A percentile compares a stretch with the other conserved stretches of the same genome.
Evolutionary conservation across 2,113 vertebrate genomes (phyloP).

Genomic region (Neodontobutis hainanensis): DNA sequence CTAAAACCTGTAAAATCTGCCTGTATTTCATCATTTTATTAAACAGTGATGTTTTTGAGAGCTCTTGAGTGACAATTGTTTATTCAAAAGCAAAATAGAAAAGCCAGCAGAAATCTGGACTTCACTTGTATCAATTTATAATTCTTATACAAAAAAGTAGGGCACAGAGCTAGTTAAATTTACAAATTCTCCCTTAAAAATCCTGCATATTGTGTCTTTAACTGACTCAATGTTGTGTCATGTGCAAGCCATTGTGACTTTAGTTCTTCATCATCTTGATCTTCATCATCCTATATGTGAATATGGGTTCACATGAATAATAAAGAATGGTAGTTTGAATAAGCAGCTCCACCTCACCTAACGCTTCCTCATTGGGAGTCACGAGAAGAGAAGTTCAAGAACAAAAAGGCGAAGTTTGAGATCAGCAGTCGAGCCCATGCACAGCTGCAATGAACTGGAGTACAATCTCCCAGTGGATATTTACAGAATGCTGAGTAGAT

Average conservation of each 20-base stretch:
- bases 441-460: conserved; percentile 35
- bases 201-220: neutral
- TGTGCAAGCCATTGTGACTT: conserved; percentile 4
- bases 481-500: conserved; percentile 68
- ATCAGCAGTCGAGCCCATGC: conserved; percentile 20
- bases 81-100: too few relatives aligned
- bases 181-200: too few relatives aligned
- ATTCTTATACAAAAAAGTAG: too few relatives aligned
- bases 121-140: too few relatives aligned
- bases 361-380: conserved; percentile 27
- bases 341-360: conserved; percentile 23
- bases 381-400: conserved; percentile 42
- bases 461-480: conserved; percentile 50
- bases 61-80: too few relatives aligned
- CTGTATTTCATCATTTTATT: too few relatives aligned
- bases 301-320: conserved; percentile 18
- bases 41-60: too few relatives aligned
- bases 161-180: too few relatives aligned
- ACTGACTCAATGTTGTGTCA: neutral
- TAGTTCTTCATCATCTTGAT: conserved; percentile 33
- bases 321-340: conserved; percentile 44
- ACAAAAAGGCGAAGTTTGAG: conserved; percentile 35
- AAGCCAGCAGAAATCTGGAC: too few relatives aligned
- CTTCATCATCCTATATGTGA: conserved; percentile 31
- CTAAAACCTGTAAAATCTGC: too few relatives aligned